These are phyloP conservation scores for Orthonyx spaldingii DNA, from an alignment of 2,113 vertebrate species.

Conservation along the genomic window DNA sequence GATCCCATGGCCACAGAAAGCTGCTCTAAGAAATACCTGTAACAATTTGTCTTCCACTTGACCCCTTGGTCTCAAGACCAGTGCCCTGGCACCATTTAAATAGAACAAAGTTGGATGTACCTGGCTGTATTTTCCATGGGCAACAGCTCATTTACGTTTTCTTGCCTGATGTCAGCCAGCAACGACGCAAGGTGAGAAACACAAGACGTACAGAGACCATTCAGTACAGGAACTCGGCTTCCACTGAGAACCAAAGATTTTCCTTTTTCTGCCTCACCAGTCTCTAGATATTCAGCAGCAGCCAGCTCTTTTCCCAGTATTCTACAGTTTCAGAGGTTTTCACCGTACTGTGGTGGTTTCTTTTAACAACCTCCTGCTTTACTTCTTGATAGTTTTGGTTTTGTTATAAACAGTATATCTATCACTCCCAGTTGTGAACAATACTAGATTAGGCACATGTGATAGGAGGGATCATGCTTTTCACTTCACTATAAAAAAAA, in stretches of 20 bases:
- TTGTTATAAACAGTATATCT: not conserved
- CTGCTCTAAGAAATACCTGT: not conserved
- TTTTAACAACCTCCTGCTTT: not conserved
- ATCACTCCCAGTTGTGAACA: not conserved
- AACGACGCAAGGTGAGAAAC: fast-evolving
- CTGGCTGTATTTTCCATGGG: not conserved
- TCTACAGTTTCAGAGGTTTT: not conserved
- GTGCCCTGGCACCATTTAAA: not conserved
- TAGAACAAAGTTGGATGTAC: not conserved
- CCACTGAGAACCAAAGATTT: not conserved
- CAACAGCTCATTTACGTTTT: not conserved
- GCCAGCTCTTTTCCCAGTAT: not conserved
- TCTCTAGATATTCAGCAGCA: not conserved
- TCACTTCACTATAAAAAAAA: not conserved
- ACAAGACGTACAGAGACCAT: not conserved
- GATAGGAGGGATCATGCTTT: not conserved
- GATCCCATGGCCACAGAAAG: not conserved
- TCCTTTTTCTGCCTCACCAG: not conserved
- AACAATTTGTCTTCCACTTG: not conserved
- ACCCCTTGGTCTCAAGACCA: not conserved
- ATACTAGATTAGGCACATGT: not conserved
- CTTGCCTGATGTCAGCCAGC: not conserved
- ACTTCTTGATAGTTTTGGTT: not conserved
- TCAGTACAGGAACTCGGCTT: not conserved
- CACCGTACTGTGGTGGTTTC: not conserved